These are phyloP conservation scores for Apodemus agrarius DNA, from an alignment of 2,797 vertebrate genomes.

Conservation along the genomic window DNA sequence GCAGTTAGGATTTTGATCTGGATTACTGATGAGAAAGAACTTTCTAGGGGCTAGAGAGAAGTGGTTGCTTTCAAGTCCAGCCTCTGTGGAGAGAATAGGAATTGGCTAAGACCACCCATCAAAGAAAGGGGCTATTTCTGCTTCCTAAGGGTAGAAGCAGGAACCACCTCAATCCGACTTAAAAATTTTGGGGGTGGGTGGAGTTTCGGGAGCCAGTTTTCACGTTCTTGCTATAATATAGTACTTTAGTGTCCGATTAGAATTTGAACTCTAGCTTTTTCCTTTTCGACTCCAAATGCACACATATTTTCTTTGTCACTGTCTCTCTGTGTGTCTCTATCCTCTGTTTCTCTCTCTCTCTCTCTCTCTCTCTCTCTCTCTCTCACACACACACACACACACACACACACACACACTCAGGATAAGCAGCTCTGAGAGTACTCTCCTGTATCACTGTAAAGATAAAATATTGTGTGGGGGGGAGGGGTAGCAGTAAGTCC, in stretches of 20 bases:
- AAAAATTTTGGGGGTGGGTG: background rate
- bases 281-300: background rate
- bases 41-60: background rate
- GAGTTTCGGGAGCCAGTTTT: background rate
- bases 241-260: background rate
- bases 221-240: too few species aligned
- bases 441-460: background rate
- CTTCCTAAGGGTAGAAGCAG: background rate
- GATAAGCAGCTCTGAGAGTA: background rate
- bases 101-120: background rate
- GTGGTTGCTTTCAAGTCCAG: background rate
- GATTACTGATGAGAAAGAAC: background rate
- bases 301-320: background rate
- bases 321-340: background rate
- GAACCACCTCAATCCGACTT: fast-evolving
- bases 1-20: background rate
- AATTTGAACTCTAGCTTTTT: background rate
- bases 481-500: background rate
- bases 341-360: background rate
- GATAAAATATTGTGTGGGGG: background rate
- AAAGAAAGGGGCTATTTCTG: background rate
- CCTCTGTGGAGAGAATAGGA: background rate
- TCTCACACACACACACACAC: background rate
- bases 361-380: background rate
- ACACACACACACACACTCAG: background rate